Evolutionary conservation across 2,113 vertebrate genomes (phyloP).

Genomic region (Chaetura pelagica): DNA sequence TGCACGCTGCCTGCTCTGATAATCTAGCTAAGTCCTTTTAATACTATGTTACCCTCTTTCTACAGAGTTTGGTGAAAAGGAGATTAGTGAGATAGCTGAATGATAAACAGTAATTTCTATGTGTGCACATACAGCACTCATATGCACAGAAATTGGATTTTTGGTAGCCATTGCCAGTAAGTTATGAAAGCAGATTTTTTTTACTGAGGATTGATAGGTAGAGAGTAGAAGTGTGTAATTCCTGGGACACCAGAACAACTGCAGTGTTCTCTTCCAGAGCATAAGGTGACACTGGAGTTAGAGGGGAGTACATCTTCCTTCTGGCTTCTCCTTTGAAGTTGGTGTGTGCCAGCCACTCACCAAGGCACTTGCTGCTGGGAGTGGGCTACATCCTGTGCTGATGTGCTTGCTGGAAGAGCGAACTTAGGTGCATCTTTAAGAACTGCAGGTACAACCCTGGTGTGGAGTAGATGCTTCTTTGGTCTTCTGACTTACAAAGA

Average conservation of each 20-base stretch:
- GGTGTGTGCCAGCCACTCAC: neutral
- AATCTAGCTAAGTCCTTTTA: neutral
- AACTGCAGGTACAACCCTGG: neutral
- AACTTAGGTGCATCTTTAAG: neutral
- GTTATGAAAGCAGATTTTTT: constrained; percentile 14
- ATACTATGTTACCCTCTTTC: neutral
- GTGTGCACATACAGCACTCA: neutral
- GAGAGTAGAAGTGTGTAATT: neutral
- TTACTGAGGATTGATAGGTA: neutral
- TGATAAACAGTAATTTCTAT: neutral
- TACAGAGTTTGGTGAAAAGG: neutral
- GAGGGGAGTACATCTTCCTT: neutral
- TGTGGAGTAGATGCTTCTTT: neutral
- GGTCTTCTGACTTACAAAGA: neutral
- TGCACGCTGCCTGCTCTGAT: neutral
- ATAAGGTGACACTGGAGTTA: neutral
- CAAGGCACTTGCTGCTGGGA: neutral
- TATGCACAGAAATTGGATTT: neutral
- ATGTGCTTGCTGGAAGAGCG: neutral
- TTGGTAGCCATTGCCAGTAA: constrained; percentile 13
- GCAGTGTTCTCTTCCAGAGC: neutral
- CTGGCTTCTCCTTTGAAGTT: neutral
- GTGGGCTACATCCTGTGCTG: neutral
- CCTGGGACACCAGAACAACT: neutral
- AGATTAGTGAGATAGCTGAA: neutral